A percentile compares a stretch with the other conserved stretches of the same genome.
Conservation (phyloP, 2,113 vertebrate genomes). For the Bucco capensis region DNA sequence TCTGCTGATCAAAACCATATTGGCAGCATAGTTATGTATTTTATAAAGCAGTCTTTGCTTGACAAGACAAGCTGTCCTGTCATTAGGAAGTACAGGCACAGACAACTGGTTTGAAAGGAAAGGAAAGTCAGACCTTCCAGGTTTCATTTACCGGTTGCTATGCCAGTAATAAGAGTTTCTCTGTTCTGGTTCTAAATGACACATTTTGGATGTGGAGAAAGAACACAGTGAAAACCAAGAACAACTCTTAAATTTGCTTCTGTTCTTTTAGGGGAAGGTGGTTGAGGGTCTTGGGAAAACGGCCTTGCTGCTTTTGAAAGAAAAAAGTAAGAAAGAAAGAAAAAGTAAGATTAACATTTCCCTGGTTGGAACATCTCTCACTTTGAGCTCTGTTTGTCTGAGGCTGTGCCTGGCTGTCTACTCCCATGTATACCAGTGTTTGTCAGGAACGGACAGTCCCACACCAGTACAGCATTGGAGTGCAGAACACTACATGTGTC, state of each 20-base stretch:
- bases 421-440: rapidly evolving
- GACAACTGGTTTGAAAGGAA: not conserved
- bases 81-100: not conserved
- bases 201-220: not conserved
- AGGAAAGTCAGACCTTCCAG: constrained; percentile 8
- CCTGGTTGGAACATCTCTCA: not conserved
- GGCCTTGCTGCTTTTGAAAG: not conserved
- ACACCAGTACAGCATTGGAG: not conserved
- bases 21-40: not conserved
- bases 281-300: not conserved
- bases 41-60: not conserved
- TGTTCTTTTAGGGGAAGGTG: not conserved
- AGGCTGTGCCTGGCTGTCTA: not conserved
- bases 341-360: not conserved
- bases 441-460: not conserved
- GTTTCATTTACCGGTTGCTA: not conserved
- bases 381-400: not conserved
- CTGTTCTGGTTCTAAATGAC: not conserved
- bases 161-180: not conserved
- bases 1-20: constrained; percentile 18
- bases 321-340: too few species aligned
- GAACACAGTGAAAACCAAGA: not conserved
- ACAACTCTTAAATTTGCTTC: not conserved
- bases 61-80: not conserved
- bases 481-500: not conserved